A percentile compares a stretch with the other conserved stretches of the same genome.
phyloP scores from a whole-genome alignment of 2,113 vertebrate genomes.

The Stictonetta naevosa region DNA sequence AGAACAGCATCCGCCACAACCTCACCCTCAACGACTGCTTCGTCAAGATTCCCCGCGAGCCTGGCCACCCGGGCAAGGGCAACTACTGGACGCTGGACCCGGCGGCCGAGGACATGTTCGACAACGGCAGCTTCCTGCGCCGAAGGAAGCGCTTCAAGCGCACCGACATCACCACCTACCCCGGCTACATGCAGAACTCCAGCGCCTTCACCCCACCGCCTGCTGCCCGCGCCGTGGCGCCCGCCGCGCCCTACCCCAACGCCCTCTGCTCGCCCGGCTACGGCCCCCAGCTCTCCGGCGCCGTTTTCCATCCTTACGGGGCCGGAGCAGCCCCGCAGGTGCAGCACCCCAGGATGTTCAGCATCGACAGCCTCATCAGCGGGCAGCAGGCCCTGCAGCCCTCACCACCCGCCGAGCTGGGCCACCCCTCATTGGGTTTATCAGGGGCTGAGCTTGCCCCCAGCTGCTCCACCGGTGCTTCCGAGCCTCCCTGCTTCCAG shows the following conservation, averaged over 20 bases:
- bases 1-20: slow-evolving; percentile 96
- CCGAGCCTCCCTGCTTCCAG: slow-evolving; percentile 84
- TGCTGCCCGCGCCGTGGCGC: slow-evolving; percentile 54
- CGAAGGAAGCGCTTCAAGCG: slow-evolving; percentile 94
- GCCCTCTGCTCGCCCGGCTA: slow-evolving; percentile 28
- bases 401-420: slow-evolving; percentile 75
- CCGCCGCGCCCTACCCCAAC: slow-evolving; percentile 40
- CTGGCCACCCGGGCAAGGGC: slow-evolving; percentile 94
- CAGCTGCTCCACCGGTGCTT: slow-evolving; percentile 75
- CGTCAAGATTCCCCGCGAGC: slow-evolving; percentile 94
- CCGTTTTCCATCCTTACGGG: slow-evolving; percentile 45
- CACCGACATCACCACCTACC: slow-evolving; percentile 90
- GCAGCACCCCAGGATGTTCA: slow-evolving; percentile 86
- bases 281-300: slow-evolving; percentile 26
- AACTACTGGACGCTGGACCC: slow-evolving; percentile 96
- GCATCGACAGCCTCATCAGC: slow-evolving; percentile 92
- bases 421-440: slow-evolving; percentile 76
- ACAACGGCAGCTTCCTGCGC: slow-evolving; percentile 93
- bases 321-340: slow-evolving; percentile 55
- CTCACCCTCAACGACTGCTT: slow-evolving; percentile 97
- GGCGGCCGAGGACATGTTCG: slow-evolving; percentile 94
- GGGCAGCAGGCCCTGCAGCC: slow-evolving; percentile 84
- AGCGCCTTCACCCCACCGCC: slow-evolving; percentile 86
- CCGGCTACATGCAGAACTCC: slow-evolving; percentile 88
- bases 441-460: slow-evolving; percentile 76